Evolutionary conservation across 1,140 invertebrate genomes (phyloP).

Genomic region (Epicauta chinensis): DNA sequence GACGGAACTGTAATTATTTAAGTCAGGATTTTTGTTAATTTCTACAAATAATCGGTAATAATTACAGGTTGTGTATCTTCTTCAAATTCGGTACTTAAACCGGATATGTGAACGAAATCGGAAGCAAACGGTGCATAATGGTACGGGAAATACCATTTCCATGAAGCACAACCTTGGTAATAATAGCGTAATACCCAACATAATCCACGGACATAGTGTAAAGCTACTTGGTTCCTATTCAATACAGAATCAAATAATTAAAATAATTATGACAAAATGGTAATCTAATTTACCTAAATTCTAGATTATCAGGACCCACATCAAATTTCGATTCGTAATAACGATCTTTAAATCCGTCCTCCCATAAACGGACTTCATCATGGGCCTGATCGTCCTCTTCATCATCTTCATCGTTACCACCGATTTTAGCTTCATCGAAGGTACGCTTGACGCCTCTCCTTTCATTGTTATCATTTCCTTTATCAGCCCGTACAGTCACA

Average conservation of each 20-base stretch:
- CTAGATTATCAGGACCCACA: constrained; percentile 69
- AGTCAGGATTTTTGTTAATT: no score
- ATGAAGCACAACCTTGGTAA: constrained; percentile 98
- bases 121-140: constrained; percentile 99
- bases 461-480: constrained; percentile 46
- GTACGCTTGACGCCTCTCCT: constrained; percentile 46
- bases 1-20: constrained; percentile 87
- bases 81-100: constrained; percentile 82
- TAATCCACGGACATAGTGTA: constrained; percentile 91
- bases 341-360: constrained; percentile 95
- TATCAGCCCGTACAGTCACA: constrained; percentile 17
- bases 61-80: constrained; percentile 79
- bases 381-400: constrained; percentile 76
- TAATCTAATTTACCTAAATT: constrained; percentile 63
- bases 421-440: constrained; percentile 44
- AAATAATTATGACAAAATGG: not conserved
- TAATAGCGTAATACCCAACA: constrained; percentile 99
- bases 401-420: constrained; percentile 63
- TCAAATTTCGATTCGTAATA: constrained; percentile 99
- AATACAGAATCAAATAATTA: not conserved
- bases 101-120: constrained; percentile 90
- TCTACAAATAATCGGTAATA: no score
- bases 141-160: constrained; percentile 99
- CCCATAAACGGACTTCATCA: constrained; percentile 95
- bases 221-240: constrained; percentile 55